A percentile compares a stretch with the other conserved stretches of the same genome.
Evolutionary conservation across 2,113 vertebrate species (phyloP).

Genomic region (Eleginops maclovinus): DNA sequence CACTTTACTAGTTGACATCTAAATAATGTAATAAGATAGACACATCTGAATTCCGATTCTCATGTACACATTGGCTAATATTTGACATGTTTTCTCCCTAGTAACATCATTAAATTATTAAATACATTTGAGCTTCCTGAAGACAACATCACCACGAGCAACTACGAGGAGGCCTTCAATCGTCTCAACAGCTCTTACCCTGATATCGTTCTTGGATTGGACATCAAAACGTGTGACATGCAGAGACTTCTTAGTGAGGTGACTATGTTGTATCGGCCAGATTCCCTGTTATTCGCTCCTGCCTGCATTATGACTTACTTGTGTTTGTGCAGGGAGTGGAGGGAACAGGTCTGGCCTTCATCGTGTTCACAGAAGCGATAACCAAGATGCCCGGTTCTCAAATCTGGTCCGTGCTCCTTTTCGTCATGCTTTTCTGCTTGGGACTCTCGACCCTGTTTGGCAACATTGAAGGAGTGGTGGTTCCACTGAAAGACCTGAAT

Average conservation of each 20-base stretch:
- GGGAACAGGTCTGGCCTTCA: slow-evolving; percentile 93
- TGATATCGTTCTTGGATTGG: slow-evolving; percentile 42
- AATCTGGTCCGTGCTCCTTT: slow-evolving; percentile 92
- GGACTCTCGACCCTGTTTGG: slow-evolving; percentile 94
- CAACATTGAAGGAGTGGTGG: slow-evolving; percentile 90
- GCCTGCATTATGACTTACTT: neutral
- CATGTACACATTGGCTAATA: neutral
- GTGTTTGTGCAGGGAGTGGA: slow-evolving; percentile 87
- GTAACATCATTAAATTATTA: slow-evolving; percentile 71
- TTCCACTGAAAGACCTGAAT: slow-evolving; percentile 88
- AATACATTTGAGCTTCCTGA: slow-evolving; percentile 72
- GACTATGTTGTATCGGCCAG: neutral
- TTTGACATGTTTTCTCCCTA: slow-evolving; percentile 15
- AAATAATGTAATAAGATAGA: neutral
- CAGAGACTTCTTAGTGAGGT: slow-evolving; percentile 75
- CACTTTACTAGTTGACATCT: neutral
- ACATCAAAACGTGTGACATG: slow-evolving; percentile 64
- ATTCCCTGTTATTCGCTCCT: neutral
- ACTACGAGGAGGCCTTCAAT: slow-evolving; percentile 44
- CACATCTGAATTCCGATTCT: neutral
- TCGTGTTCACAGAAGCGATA: slow-evolving; percentile 94
- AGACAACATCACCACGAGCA: slow-evolving; percentile 60
- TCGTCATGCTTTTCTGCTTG: slow-evolving; percentile 93
- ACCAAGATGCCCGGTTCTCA: slow-evolving; percentile 92
- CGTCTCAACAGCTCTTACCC: slow-evolving; percentile 68